phyloP scores from a whole-genome alignment of 2,113 vertebrate genomes.

The Apeltes quadracus region DNA sequence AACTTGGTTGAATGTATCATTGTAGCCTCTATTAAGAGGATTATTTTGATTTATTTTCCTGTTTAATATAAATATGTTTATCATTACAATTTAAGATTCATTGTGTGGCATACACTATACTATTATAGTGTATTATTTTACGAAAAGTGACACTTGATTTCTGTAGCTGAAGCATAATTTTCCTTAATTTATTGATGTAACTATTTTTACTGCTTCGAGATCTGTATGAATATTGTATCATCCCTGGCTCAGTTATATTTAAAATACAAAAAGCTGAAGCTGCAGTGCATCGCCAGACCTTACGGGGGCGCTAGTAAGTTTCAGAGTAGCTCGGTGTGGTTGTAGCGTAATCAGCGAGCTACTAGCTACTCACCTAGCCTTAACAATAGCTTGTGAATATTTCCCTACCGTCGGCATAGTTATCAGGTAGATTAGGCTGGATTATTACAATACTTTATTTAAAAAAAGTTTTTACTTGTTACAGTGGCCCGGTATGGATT shows the following conservation, averaged over 20 bases:
- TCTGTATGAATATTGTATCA: not conserved
- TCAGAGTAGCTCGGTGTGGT: rapidly evolving
- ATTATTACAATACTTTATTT: not conserved
- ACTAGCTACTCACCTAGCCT: constrained; percentile 1
- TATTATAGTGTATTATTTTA: not conserved
- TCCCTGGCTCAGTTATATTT: not conserved
- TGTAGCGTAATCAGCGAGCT: not conserved
- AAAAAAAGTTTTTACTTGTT: not conserved
- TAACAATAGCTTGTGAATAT: constrained; percentile 29
- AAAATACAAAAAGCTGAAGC: not conserved
- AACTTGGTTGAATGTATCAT: too few relatives aligned
- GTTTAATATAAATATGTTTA: not conserved
- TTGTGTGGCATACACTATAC: not conserved
- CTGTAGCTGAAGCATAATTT: not conserved
- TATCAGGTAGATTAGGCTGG: not conserved
- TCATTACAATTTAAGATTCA: not conserved
- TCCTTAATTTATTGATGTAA: not conserved
- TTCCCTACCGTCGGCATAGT: not conserved
- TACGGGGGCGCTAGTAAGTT: constrained; percentile 12
- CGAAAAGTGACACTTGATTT: not conserved
- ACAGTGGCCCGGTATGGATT: not conserved
- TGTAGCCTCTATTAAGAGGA: not conserved
- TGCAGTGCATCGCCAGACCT: constrained; percentile 37
- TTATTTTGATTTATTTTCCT: not conserved
- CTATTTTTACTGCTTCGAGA: not conserved